A percentile compares a stretch with the other conserved stretches of the same genome.
Evolutionary conservation across 2,888 invertebrate genomes (phyloP).

Genomic region (Mythimna ferrago): DNA sequence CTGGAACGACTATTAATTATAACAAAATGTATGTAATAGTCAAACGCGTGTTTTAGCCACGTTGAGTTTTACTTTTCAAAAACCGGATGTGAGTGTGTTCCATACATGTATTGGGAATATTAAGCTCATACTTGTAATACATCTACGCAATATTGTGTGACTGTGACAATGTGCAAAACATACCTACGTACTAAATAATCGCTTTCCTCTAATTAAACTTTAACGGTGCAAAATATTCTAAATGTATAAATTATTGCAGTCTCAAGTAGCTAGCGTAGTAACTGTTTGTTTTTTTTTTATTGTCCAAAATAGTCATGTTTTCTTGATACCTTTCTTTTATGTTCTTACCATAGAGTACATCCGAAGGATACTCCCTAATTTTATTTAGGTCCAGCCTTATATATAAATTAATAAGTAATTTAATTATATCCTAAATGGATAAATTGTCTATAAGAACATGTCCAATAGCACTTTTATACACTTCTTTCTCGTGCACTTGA

Average conservation of each 20-base stretch:
- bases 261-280: too few species aligned
- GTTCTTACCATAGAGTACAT: too few species aligned
- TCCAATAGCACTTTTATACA: too few species aligned
- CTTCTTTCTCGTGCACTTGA: too few species aligned
- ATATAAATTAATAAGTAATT: too few species aligned
- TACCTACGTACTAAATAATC: neutral
- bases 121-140: neutral
- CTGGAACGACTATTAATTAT: neutral
- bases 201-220: neutral
- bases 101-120: neutral
- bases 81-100: neutral
- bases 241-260: neutral
- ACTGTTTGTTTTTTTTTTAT: neutral
- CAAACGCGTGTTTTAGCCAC: neutral
- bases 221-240: slow-evolving; percentile 1
- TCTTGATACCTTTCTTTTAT: neutral
- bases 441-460: too few species aligned
- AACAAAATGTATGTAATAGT: neutral
- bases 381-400: too few species aligned
- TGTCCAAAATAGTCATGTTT: neutral
- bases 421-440: too few species aligned
- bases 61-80: neutral
- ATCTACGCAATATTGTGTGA: neutral
- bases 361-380: too few species aligned
- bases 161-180: neutral